phyloP scores from a whole-genome alignment of 2,797 vertebrate genomes.

The Agapornis canus region DNA sequence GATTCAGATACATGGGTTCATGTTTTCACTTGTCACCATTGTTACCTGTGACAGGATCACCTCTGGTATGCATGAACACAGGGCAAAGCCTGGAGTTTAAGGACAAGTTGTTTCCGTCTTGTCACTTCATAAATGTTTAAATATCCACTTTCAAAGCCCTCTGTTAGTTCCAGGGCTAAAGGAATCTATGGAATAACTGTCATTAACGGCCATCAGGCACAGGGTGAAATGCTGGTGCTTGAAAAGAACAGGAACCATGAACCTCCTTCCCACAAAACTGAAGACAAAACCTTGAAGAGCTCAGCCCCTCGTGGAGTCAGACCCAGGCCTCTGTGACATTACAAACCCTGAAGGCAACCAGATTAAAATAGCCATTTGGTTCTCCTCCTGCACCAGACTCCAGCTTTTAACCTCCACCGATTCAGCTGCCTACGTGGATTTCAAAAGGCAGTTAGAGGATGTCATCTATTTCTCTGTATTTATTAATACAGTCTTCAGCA shows the following conservation, averaged over 20 bases:
- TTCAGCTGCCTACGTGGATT: neutral
- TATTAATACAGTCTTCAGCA: neutral
- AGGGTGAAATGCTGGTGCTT: neutral
- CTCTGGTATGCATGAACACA: neutral
- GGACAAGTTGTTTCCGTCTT: neutral
- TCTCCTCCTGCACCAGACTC: neutral
- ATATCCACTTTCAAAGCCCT: neutral
- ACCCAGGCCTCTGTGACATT: neutral
- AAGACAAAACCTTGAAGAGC: neutral
- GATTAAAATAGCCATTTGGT: neutral
- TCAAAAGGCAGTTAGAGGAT: neutral
- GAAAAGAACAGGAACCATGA: neutral
- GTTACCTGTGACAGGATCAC: neutral
- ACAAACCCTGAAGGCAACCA: neutral
- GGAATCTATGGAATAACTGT: neutral
- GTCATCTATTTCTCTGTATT: neutral
- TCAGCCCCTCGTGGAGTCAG: neutral
- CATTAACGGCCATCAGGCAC: neutral
- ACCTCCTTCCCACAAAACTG: neutral
- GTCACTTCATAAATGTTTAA: neutral
- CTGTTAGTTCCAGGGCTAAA: neutral
- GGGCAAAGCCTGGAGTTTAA: rapidly evolving
- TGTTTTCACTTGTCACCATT: neutral
- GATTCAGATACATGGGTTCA: rapidly evolving
- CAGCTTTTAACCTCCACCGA: neutral